Conservation (phyloP, 2,113 vertebrate species). For the Salvator merianae region DNA sequence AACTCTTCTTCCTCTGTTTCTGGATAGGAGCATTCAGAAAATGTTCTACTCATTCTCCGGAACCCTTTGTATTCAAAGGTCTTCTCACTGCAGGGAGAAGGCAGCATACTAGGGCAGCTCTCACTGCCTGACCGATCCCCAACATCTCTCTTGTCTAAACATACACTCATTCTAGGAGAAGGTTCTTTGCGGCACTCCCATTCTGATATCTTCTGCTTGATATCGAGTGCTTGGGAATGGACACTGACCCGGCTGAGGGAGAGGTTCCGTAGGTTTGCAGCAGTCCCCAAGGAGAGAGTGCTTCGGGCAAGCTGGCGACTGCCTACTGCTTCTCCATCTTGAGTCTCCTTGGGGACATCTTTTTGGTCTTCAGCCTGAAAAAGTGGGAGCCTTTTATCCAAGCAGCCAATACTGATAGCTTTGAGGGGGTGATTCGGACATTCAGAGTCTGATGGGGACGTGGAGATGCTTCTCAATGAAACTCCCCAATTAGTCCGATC, state of each 20-base stretch:
- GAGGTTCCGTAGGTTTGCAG: conserved; percentile 75
- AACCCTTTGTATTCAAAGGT: conserved; percentile 92
- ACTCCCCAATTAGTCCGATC: conserved; percentile 77
- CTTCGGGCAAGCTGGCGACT: conserved; percentile 79
- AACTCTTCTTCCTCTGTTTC: conserved; percentile 93
- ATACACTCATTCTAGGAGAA: conserved; percentile 85
- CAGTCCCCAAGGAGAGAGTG: conserved; percentile 81
- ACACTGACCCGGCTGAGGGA: conserved; percentile 77
- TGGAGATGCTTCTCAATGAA: conserved; percentile 71
- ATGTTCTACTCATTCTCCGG: conserved; percentile 94
- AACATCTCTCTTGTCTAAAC: conserved; percentile 85
- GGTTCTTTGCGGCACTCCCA: conserved; percentile 90
- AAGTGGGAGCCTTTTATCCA: conserved; percentile 87
- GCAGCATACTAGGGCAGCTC: conserved; percentile 87
- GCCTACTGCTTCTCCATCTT: conserved; percentile 71
- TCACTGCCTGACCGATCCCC: conserved; percentile 85
- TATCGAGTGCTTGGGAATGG: conserved; percentile 80
- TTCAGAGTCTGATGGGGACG: conserved; percentile 70
- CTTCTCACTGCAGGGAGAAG: conserved; percentile 93
- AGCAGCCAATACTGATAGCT: conserved; percentile 83
- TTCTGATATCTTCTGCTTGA: conserved; percentile 95
- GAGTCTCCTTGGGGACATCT: conserved; percentile 70
- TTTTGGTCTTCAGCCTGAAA: conserved; percentile 78
- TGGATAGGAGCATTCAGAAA: conserved; percentile 94
- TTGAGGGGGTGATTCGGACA: conserved; percentile 77